These are phyloP conservation scores for Doryteuthis pealeii DNA, from an alignment of 1,140 invertebrate species.

Conservation along the genomic window DNA sequence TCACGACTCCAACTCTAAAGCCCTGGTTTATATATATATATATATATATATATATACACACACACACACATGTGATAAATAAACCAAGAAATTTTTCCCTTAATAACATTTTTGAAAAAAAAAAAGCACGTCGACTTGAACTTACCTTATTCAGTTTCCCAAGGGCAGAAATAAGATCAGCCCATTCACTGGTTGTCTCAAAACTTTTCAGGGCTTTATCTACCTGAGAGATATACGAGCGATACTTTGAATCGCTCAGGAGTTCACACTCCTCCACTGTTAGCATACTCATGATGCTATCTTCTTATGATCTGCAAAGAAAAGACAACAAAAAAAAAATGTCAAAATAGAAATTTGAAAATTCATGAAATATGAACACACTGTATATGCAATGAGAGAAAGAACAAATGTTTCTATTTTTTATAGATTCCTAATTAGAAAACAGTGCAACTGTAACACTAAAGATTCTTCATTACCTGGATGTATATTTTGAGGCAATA, in stretches of 20 bases:
- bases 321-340: not conserved
- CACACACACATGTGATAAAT: not conserved
- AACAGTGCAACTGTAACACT: no score
- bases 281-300: constrained; percentile 48
- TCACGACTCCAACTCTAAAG: no score
- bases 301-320: not conserved
- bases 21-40: no score
- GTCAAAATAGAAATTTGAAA: not conserved
- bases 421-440: no score
- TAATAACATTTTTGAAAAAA: constrained; percentile 1
- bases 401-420: constrained; percentile 1
- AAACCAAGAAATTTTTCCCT: not conserved
- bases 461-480: no score
- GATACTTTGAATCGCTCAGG: constrained; percentile 55
- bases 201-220: constrained; percentile 91
- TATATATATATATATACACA: not conserved
- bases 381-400: not conserved
- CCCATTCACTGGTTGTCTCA: constrained; percentile 94
- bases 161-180: constrained; percentile 88
- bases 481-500: no score
- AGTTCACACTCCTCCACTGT: constrained; percentile 57
- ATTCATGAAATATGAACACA: not conserved
- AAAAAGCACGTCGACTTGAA: no score
- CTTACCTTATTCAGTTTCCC: constrained; percentile 89
- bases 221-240: constrained; percentile 62